These are phyloP conservation scores for Drosophila pegasa DNA, from an alignment of 2,888 invertebrate species.

Conservation along the genomic window DNA sequence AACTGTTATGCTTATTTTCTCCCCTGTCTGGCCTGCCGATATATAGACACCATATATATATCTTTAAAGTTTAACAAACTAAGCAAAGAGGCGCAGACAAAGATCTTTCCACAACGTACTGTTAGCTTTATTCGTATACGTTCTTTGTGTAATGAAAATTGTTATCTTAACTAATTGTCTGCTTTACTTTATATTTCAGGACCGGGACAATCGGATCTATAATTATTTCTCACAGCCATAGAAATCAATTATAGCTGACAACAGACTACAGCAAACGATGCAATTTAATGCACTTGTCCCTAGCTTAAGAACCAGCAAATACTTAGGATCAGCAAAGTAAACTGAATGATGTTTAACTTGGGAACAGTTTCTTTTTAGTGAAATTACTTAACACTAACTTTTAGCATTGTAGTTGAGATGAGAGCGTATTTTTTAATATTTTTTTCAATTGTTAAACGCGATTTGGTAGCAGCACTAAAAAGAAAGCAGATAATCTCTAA, in stretches of 20 bases:
- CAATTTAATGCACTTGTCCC: slow-evolving; percentile 53
- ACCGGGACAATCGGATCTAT: slow-evolving; percentile 88
- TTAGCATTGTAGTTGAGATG: slow-evolving; percentile 58
- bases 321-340: slow-evolving; percentile 56
- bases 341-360: slow-evolving; percentile 51
- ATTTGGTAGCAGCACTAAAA: slow-evolving; percentile 78
- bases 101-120: slow-evolving; percentile 54
- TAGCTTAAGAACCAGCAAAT: slow-evolving; percentile 68
- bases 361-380: slow-evolving; percentile 63
- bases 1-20: slow-evolving; percentile 21
- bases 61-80: slow-evolving; percentile 22
- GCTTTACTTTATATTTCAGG: slow-evolving; percentile 85
- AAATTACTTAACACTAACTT: slow-evolving; percentile 62
- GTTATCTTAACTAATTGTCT: slow-evolving; percentile 14
- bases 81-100: slow-evolving; percentile 34
- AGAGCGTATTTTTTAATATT: slow-evolving; percentile 21
- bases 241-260: slow-evolving; percentile 84
- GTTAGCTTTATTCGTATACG: slow-evolving; percentile 73
- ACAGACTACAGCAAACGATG: slow-evolving; percentile 40
- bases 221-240: slow-evolving; percentile 85
- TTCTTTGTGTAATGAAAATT: neutral
- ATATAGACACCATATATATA: slow-evolving; percentile 21
- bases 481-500: slow-evolving; percentile 29
- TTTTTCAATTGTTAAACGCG: slow-evolving; percentile 67
- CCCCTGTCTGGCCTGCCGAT: slow-evolving; percentile 38